These are phyloP conservation scores for Coelinius sp. DNA, from an alignment of 2,888 invertebrate genomes.

Conservation along the genomic window DNA sequence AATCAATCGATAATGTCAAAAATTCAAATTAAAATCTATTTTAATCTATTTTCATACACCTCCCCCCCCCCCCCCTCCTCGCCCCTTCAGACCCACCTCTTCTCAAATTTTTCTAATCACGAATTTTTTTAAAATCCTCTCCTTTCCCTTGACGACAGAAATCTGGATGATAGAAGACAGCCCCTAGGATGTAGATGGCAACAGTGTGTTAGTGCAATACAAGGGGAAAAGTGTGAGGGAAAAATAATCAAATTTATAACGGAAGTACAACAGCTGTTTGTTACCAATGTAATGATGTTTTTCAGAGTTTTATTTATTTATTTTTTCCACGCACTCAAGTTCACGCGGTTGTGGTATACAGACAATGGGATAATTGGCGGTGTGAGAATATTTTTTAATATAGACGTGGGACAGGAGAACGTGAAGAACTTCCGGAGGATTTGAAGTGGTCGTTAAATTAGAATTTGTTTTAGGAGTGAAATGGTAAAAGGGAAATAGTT, in stretches of 20 bases:
- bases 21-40: background rate
- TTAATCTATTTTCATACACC: background rate
- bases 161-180: slow-evolving; percentile 5
- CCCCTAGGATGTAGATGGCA: slow-evolving; percentile 17
- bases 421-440: background rate
- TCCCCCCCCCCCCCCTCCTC: background rate
- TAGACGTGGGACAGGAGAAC: slow-evolving; percentile 11
- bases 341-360: background rate
- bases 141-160: background rate
- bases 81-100: background rate
- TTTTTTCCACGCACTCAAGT: background rate
- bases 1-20: background rate
- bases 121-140: background rate
- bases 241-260: slow-evolving; percentile 13
- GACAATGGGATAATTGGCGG: slow-evolving; percentile 4
- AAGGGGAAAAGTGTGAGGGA: background rate
- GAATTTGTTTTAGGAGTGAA: too few species aligned
- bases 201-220: slow-evolving; percentile 2
- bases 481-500: too few species aligned
- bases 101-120: background rate
- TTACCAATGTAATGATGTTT: slow-evolving; percentile 1
- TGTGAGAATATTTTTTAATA: slow-evolving; percentile 7
- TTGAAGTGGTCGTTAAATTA: too few species aligned
- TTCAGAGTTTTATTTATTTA: background rate
- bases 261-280: slow-evolving; percentile 25